Conservation (phyloP, 2,113 vertebrate species). For the Cololabis saira region DNA sequence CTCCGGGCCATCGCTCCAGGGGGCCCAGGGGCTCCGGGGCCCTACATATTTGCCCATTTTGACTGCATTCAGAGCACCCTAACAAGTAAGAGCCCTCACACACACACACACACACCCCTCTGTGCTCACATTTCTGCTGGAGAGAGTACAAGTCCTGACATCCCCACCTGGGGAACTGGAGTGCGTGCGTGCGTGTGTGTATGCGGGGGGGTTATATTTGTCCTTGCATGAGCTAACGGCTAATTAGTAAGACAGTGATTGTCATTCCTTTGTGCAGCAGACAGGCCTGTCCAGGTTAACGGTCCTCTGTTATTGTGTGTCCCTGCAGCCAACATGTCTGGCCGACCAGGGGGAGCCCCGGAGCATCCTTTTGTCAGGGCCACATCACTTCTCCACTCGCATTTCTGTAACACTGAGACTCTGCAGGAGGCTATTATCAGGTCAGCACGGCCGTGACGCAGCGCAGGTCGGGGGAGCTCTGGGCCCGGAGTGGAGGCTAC, state of each 20-base stretch:
- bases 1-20: constrained; percentile 83
- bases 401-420: constrained; percentile 84
- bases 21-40: constrained; percentile 37
- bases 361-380: constrained; percentile 89
- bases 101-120: not conserved
- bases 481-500: not conserved
- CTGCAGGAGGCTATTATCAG: constrained; percentile 90
- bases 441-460: constrained; percentile 77
- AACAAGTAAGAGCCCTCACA: constrained; percentile 76
- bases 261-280: constrained; percentile 50
- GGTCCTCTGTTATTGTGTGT: constrained; percentile 64
- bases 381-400: constrained; percentile 85
- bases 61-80: constrained; percentile 90
- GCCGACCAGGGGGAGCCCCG: constrained; percentile 59
- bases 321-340: constrained; percentile 87
- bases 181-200: not conserved
- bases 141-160: constrained; percentile 15
- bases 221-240: constrained; percentile 39
- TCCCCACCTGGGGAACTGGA: not conserved
- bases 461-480: constrained; percentile 21
- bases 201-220: constrained; percentile 21
- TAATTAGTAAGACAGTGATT: constrained; percentile 52
- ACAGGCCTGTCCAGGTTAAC: constrained; percentile 48
- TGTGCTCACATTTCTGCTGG: constrained; percentile 20
- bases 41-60: constrained; percentile 88